Percentiles rank a stretch among this genome's conserved stretches.
These are phyloP conservation scores for Diarsia dahlii DNA, from an alignment of 2,888 invertebrate genomes.

Conservation along the genomic window DNA sequence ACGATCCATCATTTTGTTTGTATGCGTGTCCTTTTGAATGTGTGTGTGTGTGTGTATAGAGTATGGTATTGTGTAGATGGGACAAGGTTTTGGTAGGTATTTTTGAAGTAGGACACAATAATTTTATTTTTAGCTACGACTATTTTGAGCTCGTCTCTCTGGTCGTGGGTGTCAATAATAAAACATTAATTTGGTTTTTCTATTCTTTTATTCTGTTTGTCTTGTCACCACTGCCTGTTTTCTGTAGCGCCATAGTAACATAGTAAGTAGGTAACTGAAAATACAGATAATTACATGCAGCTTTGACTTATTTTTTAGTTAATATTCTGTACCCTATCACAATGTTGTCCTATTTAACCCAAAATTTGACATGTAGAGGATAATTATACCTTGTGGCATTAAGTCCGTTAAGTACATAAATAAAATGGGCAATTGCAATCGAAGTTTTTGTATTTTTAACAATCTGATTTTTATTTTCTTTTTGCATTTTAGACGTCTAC, in stretches of 20 bases:
- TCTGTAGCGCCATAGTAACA: background rate
- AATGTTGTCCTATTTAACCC: no score
- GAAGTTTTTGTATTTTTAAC: no score
- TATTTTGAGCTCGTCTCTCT: background rate
- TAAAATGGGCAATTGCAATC: no score
- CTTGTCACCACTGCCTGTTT: background rate
- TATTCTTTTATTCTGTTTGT: background rate
- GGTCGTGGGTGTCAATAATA: background rate
- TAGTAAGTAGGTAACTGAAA: background rate
- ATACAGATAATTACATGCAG: background rate
- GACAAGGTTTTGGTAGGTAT: slow-evolving; percentile 3
- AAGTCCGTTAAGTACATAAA: no score
- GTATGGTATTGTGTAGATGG: slow-evolving; percentile 12
- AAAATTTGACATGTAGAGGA: no score
- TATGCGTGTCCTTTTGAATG: slow-evolving; percentile 19
- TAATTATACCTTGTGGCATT: no score
- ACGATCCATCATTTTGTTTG: slow-evolving; percentile 44
- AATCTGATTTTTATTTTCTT: no score
- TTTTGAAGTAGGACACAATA: background rate
- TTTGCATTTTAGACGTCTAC: no score
- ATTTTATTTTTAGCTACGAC: background rate
- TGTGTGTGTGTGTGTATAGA: slow-evolving; percentile 28
- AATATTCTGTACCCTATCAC: no score
- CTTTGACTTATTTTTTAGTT: no score
- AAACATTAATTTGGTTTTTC: background rate